Percentiles rank a stretch among this genome's conserved stretches.
Conservation (phyloP, 2,113 vertebrate species). For the Vidua macroura region DNA sequence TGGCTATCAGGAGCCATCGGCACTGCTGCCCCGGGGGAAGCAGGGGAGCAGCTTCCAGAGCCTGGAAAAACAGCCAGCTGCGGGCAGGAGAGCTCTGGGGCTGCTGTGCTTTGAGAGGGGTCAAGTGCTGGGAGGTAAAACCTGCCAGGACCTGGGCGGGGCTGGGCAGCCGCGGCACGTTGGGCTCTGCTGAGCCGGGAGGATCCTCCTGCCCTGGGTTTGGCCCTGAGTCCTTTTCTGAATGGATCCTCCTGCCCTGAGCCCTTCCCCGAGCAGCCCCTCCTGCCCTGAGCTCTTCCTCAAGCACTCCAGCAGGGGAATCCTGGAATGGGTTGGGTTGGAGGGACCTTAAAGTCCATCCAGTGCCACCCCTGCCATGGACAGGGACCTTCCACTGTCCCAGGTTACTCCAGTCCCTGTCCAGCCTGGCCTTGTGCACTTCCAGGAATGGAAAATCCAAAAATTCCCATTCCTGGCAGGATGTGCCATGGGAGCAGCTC, state of each 20-base stretch:
- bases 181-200: neutral
- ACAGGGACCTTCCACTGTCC: neutral
- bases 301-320: neutral
- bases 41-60: neutral
- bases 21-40: neutral
- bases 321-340: neutral
- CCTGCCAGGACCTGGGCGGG: neutral
- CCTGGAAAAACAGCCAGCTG: constrained; percentile 1
- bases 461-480: neutral
- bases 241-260: neutral
- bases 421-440: neutral
- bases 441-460: neutral
- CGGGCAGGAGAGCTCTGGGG: neutral
- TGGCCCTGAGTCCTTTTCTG: no score
- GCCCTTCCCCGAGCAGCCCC: no score
- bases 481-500: neutral
- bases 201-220: neutral
- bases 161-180: neutral
- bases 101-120: neutral
- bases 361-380: neutral
- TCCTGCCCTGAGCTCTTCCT: neutral
- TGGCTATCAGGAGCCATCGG: constrained; percentile 3
- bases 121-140: neutral
- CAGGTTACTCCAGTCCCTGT: neutral
- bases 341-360: neutral